Base-by-base conservation (phyloP, 2,113 vertebrate genomes). In the Pristiophorus japonicus region DNA sequence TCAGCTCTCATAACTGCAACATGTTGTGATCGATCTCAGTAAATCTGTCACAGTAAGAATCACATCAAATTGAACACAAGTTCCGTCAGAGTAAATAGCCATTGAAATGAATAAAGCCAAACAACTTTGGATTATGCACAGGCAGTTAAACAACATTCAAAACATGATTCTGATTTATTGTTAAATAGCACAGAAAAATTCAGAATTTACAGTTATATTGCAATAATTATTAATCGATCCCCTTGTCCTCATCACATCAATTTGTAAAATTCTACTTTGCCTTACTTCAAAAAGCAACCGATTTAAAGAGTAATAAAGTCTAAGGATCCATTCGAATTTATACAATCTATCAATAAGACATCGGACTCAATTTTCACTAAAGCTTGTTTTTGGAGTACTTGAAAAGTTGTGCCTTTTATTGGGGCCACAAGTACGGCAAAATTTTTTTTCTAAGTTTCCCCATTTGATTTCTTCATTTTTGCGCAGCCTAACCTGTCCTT, bases 111-210 rank as follows among this genome's bases (percentile, higher is more conserved):
- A 94, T 67, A 45, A 65, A 66, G 8, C 63, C 7, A 94, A 93
- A 93, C 62, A 93, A 45, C 55, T 45, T 94, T 45, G 62, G 24
- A 65, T 94, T 45, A 66, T 65, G 16, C 2, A 65, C 27, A n/a
- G n/a, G n/a, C n/a, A n/a, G 78, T 34, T 42, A 66, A 94, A 66
- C 38, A 66, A 94, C 45, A 94, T 94, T 67, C 63, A 66, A 94
- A n/a, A 67, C 8, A 34, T 11, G 63, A 47, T 42, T 94, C 27
- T 24, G 42, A 94, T 45, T 66, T 93, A 66, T 38, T 67, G 38
- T 20, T 67, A 45, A 42, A 5, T 24, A 42, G 38, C 65, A 67
- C 2, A 12, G 18, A 20, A 94, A 67, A 88, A 27, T 27, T 88
- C 45, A 27, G 7, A 24, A 88, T 55, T 88, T 22, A 30, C 51